Evolutionary conservation across 2,113 vertebrate species (phyloP).

Genomic region (Urocynchramus pylzowi): DNA sequence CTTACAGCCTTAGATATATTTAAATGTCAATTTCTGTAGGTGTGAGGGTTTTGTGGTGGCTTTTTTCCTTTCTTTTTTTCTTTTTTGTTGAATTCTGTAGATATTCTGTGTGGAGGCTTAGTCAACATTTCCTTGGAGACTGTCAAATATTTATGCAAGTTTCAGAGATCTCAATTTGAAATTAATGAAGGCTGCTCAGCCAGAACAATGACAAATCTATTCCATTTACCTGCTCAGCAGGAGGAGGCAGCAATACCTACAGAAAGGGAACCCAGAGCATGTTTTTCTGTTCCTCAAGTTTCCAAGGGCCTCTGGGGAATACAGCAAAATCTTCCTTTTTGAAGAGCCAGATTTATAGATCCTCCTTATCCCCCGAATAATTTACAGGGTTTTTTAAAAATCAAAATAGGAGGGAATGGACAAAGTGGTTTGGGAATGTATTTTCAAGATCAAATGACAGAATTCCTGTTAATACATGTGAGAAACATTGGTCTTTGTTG

Average conservation of each 20-base stretch:
- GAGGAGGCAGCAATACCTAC: constrained; percentile 18
- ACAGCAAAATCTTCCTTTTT: not conserved
- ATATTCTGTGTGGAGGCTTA: constrained; percentile 38
- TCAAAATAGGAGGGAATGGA: not conserved
- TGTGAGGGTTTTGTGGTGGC: not conserved
- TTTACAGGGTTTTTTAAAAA: not conserved
- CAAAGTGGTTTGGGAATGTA: not conserved
- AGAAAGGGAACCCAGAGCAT: not conserved
- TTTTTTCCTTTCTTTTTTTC: not conserved
- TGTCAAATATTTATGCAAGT: constrained; percentile 68
- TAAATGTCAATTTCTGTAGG: constrained; percentile 14
- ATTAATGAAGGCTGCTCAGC: constrained; percentile 62
- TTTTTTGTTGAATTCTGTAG: not conserved
- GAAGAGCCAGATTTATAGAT: not conserved
- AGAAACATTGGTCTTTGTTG: not conserved
- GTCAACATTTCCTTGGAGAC: constrained; percentile 58
- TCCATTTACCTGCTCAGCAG: constrained; percentile 52
- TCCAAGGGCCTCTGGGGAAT: not conserved
- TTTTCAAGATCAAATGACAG: not conserved
- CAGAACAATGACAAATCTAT: constrained; percentile 61
- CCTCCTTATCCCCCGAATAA: not conserved
- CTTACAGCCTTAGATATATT: constrained; percentile 2
- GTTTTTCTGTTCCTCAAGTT: not conserved
- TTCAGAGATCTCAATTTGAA: constrained; percentile 65
- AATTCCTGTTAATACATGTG: not conserved